These are phyloP conservation scores for Andrena trimmerana DNA, from an alignment of 2,888 invertebrate genomes.

Conservation along the genomic window DNA sequence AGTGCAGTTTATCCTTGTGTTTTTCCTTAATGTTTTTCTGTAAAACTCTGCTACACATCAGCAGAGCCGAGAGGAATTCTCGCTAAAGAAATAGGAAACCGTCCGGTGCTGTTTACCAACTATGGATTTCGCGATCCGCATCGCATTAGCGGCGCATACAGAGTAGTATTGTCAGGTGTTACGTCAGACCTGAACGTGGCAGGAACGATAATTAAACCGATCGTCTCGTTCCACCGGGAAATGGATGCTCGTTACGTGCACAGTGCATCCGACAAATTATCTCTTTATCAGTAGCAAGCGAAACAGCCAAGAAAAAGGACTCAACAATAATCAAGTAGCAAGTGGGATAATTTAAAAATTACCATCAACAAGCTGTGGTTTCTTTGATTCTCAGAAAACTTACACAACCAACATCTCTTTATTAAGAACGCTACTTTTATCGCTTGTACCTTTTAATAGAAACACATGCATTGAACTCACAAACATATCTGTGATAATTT, in stretches of 20 bases:
- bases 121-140: slow-evolving; percentile 39
- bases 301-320: not conserved
- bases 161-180: slow-evolving; percentile 51
- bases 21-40: not conserved
- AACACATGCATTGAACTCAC: too few relatives aligned
- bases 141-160: slow-evolving; percentile 46
- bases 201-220: slow-evolving; percentile 44
- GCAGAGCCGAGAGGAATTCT: not conserved
- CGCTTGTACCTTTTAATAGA: too few relatives aligned
- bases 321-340: not conserved
- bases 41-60: not conserved
- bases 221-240: slow-evolving; percentile 33
- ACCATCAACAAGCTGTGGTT: too few relatives aligned
- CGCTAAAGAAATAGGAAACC: not conserved
- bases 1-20: not conserved
- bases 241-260: slow-evolving; percentile 37
- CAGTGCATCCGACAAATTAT: slow-evolving; percentile 16
- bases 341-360: not conserved
- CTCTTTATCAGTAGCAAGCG: not conserved
- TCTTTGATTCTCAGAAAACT: too few relatives aligned
- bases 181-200: slow-evolving; percentile 51
- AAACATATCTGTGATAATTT: too few relatives aligned
- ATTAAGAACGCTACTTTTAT: too few relatives aligned
- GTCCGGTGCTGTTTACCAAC: not conserved
- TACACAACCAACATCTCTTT: too few relatives aligned